Percentiles rank a stretch among this genome's conserved stretches.
Conservation (phyloP, 2,797 vertebrate species). For the Simalia tracyae region DNA sequence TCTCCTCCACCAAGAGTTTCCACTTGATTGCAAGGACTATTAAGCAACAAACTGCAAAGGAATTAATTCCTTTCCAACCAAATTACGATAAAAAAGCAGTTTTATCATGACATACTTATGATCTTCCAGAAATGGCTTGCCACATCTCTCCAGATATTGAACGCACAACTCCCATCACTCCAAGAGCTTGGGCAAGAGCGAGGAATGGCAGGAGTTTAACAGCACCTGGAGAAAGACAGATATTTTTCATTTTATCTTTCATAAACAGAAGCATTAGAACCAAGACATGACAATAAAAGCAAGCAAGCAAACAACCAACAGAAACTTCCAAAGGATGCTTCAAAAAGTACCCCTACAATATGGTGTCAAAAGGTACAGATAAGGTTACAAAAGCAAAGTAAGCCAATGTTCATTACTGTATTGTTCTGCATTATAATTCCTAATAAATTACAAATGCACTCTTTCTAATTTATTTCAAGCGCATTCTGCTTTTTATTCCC, state of each 20-base stretch:
- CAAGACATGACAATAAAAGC: not conserved
- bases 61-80: not conserved
- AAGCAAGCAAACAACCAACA: not conserved
- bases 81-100: not conserved
- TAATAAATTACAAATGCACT: not conserved
- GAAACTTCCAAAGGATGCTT: not conserved
- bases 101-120: not conserved
- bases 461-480: constrained; percentile 3
- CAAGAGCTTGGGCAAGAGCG: not conserved
- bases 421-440: constrained; percentile 3
- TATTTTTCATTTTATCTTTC: not conserved
- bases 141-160: not conserved
- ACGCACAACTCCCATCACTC: not conserved
- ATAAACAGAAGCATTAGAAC: not conserved
- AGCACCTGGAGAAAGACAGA: not conserved
- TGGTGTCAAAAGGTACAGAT: not conserved
- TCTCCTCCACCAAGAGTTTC: not conserved
- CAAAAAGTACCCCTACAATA: not conserved
- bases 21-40: not conserved
- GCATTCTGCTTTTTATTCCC: not conserved
- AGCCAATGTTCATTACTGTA: not conserved
- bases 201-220: not conserved
- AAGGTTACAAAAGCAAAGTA: constrained; percentile 17
- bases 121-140: not conserved
- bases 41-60: not conserved